A percentile compares a stretch with the other conserved stretches of the same genome.
phyloP scores from a whole-genome alignment of 2,113 vertebrate species.

The Coptodon bakossiorum region DNA sequence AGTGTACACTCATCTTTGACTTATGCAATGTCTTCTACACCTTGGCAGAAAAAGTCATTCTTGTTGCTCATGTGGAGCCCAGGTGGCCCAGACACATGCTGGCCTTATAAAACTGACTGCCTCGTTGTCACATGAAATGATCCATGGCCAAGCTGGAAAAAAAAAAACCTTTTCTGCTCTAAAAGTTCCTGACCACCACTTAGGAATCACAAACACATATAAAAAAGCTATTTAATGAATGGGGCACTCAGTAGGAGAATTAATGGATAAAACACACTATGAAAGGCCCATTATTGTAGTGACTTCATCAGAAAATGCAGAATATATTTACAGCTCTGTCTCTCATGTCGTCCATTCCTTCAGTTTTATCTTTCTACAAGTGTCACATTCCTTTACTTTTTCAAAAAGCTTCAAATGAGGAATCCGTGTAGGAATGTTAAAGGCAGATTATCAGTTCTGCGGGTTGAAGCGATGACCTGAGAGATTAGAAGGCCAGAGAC shows the following conservation, averaged over 20 bases:
- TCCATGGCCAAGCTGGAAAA: background rate
- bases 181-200: background rate
- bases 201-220: background rate
- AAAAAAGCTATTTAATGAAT: background rate
- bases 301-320: background rate
- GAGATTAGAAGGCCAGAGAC: background rate
- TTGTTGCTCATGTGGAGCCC: background rate
- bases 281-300: background rate
- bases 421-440: background rate
- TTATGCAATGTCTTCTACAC: background rate
- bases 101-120: background rate
- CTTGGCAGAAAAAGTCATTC: background rate
- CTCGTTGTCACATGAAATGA: background rate
- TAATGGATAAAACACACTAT: background rate
- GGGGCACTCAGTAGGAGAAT: background rate
- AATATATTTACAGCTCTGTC: background rate
- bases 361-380: background rate
- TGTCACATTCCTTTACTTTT: background rate
- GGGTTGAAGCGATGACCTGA: background rate
- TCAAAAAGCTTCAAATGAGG: background rate
- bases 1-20: accelerated
- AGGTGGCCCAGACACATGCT: background rate
- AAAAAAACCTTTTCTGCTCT: background rate
- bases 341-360: background rate
- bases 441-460: background rate